Evolutionary conservation across 2,888 invertebrate species (phyloP).

Genomic region (Leptinotarsa rubiginosa): DNA sequence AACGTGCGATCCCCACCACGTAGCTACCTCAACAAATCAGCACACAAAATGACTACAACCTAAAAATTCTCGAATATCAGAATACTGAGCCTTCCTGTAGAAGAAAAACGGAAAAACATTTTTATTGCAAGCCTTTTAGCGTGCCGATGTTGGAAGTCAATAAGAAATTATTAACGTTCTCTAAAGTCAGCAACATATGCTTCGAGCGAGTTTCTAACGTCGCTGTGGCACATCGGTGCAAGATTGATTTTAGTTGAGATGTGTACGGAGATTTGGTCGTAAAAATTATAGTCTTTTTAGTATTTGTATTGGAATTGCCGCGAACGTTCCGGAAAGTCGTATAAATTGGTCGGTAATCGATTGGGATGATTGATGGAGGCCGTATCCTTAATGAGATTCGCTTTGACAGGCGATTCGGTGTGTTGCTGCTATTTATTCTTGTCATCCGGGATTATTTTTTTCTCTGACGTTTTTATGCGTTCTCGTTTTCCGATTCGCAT

Average conservation of each 20-base stretch:
- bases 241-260: constrained; percentile 34
- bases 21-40: too few species aligned
- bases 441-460: constrained; percentile 8
- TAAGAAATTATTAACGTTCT: constrained; percentile 14
- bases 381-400: constrained; percentile 17
- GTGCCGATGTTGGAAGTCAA: neutral
- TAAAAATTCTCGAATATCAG: too few species aligned
- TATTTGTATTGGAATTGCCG: constrained; percentile 33
- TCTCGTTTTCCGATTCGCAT: constrained; percentile 4
- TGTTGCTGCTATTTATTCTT: constrained; percentile 11
- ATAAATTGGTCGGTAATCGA: constrained; percentile 24
- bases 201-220: constrained; percentile 31
- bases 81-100: too few species aligned
- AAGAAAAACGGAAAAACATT: neutral
- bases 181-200: constrained; percentile 1
- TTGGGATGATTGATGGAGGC: constrained; percentile 15
- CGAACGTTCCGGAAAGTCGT: constrained; percentile 29
- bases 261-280: constrained; percentile 30
- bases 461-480: neutral
- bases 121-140: neutral
- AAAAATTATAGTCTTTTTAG: constrained; percentile 35
- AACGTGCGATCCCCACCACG: too few species aligned
- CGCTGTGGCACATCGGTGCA: constrained; percentile 35
- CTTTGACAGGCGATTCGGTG: constrained; percentile 9
- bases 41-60: too few species aligned